phyloP scores from a whole-genome alignment of 2,113 vertebrate genomes.

The Menidia beryllina region DNA sequence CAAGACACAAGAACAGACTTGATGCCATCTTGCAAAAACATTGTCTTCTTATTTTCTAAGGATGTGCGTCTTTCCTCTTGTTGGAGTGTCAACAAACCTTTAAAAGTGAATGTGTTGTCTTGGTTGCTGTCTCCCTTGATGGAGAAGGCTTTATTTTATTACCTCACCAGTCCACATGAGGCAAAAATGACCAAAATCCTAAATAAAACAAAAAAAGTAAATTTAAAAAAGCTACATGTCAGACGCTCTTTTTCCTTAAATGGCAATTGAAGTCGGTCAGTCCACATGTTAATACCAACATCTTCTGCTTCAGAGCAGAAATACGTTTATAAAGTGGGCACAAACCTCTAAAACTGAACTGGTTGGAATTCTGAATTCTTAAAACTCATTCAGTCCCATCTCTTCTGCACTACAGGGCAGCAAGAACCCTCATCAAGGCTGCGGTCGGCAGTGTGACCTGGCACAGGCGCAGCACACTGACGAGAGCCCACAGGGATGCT shows the following conservation, averaged over 20 bases:
- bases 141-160: slow-evolving; percentile 22
- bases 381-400: background rate
- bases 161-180: slow-evolving; percentile 35
- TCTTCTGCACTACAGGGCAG: slow-evolving; percentile 3
- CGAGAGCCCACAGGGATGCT: slow-evolving; percentile 55
- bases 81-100: slow-evolving; percentile 43
- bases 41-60: slow-evolving; percentile 23
- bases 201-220: slow-evolving; percentile 2
- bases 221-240: background rate
- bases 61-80: slow-evolving; percentile 23
- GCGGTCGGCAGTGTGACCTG: slow-evolving; percentile 65
- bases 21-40: slow-evolving; percentile 56
- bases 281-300: too few species aligned
- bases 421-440: slow-evolving; percentile 33
- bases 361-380: background rate
- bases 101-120: slow-evolving; percentile 35
- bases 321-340: background rate
- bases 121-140: slow-evolving; percentile 41
- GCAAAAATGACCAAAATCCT: slow-evolving; percentile 37
- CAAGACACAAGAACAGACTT: slow-evolving; percentile 57
- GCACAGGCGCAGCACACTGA: slow-evolving; percentile 50
- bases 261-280: too few species aligned
- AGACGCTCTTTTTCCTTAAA: background rate
- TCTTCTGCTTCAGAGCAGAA: background rate
- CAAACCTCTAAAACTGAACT: background rate